Evolutionary conservation across 2,113 vertebrate genomes (phyloP).

Genomic region (Rhodinocichla rosea): DNA sequence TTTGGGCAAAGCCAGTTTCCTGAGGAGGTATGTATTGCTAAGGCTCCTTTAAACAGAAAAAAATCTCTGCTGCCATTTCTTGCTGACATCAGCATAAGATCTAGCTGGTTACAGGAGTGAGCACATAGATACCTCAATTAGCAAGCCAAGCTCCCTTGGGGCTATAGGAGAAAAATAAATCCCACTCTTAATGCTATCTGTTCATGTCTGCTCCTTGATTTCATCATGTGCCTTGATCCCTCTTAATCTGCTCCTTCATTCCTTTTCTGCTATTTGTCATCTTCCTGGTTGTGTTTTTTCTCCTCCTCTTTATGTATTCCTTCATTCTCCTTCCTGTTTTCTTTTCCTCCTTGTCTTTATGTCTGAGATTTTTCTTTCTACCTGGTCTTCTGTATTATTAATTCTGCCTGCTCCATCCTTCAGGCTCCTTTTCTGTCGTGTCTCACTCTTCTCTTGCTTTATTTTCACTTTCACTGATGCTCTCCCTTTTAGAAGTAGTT

Average conservation of each 20-base stretch:
- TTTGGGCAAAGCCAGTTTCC: background rate
- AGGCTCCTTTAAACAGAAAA: background rate
- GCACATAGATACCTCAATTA: background rate
- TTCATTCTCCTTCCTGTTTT: background rate
- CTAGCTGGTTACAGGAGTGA: background rate
- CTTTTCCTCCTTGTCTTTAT: background rate
- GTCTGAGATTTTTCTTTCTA: background rate
- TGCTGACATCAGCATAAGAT: constrained; percentile 9
- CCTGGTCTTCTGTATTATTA: background rate
- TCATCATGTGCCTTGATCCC: background rate
- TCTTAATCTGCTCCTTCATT: background rate
- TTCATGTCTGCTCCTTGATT: background rate
- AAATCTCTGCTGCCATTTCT: background rate
- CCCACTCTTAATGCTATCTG: background rate
- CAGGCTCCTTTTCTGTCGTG: background rate
- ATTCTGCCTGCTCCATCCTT: background rate
- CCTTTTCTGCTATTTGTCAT: background rate
- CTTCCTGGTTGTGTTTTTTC: background rate
- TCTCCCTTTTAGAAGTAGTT: background rate
- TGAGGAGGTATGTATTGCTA: background rate
- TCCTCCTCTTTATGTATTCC: background rate
- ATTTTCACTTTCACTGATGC: background rate
- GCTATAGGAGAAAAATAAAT: background rate
- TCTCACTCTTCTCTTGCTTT: background rate
- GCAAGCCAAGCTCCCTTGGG: background rate